These are phyloP conservation scores for Corythoichthys intestinalis DNA, from an alignment of 2,113 vertebrate species.

Conservation along the genomic window DNA sequence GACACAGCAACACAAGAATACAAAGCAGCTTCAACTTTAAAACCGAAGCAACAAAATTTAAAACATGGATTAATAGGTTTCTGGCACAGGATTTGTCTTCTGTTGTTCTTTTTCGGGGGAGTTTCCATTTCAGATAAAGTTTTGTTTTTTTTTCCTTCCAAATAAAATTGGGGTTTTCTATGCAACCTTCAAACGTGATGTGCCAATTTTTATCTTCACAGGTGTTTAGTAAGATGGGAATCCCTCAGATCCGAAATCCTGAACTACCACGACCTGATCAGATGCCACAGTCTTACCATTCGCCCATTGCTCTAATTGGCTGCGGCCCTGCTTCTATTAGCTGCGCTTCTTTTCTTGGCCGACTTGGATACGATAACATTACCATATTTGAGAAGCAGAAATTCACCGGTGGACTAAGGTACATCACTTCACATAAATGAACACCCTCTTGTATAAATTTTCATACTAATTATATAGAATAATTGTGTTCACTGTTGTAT, in stretches of 20 bases:
- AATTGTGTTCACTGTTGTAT: not conserved
- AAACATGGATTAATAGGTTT: too few relatives aligned
- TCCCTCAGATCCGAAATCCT: conserved; percentile 61
- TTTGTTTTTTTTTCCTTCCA: too few relatives aligned
- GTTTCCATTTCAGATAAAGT: too few relatives aligned
- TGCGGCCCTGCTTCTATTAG: conserved; percentile 66
- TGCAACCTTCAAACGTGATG: not conserved
- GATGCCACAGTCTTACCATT: conserved; percentile 57
- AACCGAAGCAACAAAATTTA: not conserved
- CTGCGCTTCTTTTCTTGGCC: conserved; percentile 66
- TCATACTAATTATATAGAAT: not conserved
- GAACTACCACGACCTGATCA: conserved; percentile 55
- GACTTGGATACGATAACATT: conserved; percentile 64
- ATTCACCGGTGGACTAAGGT: conserved; percentile 66
- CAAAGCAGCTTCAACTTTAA: not conserved
- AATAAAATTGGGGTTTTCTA: not conserved
- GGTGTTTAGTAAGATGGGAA: conserved; percentile 67
- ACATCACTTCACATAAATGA: not conserved
- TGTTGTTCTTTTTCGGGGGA: too few relatives aligned
- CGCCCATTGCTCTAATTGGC: conserved; percentile 62
- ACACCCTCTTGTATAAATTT: not conserved
- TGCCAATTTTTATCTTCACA: conserved; percentile 20
- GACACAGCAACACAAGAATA: not conserved
- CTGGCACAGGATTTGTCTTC: too few relatives aligned
- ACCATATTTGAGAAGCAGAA: conserved; percentile 66